Conservation (phyloP, 2,113 vertebrate genomes). For the Capreolus pygargus region DNA sequence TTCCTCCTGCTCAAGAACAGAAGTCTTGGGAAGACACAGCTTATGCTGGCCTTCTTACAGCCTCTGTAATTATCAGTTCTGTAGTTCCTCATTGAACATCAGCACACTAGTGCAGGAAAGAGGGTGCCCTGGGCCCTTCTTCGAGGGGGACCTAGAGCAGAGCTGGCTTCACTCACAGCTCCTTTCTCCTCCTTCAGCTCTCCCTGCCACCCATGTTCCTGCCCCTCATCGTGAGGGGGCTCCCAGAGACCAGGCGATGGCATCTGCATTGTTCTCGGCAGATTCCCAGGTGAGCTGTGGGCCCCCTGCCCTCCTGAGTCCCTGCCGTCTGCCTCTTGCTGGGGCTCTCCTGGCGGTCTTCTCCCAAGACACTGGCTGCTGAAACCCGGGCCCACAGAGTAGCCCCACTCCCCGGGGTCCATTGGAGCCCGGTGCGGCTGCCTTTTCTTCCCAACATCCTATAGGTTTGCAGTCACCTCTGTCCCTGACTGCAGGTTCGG, state of each 20-base stretch:
- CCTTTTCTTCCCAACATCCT: neutral
- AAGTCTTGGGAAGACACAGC: neutral
- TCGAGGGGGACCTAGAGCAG: neutral
- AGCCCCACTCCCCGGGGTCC: neutral
- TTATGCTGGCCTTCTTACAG: neutral
- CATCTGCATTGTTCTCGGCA: slow-evolving; percentile 67
- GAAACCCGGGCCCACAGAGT: neutral
- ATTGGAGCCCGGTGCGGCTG: neutral
- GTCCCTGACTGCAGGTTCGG: neutral
- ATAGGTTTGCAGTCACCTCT: neutral
- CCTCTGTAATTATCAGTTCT: neutral
- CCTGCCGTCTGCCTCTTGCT: neutral
- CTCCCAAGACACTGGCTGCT: neutral
- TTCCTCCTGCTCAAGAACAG: neutral
- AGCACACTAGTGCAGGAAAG: neutral
- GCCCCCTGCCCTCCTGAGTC: slow-evolving; percentile 28
- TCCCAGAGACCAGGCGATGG: slow-evolving; percentile 69
- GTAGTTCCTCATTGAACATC: neutral
- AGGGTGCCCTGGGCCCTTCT: neutral
- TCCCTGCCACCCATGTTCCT: slow-evolving; percentile 62
- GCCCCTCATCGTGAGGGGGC: slow-evolving; percentile 55
- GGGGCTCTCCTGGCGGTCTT: neutral
- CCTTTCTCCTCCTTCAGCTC: slow-evolving; percentile 67
- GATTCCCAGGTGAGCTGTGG: slow-evolving; percentile 73
- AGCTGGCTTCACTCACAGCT: slow-evolving; percentile 57